Base-by-base conservation (phyloP, 2,888 invertebrate genomes). In the Eilema caniola region DNA sequence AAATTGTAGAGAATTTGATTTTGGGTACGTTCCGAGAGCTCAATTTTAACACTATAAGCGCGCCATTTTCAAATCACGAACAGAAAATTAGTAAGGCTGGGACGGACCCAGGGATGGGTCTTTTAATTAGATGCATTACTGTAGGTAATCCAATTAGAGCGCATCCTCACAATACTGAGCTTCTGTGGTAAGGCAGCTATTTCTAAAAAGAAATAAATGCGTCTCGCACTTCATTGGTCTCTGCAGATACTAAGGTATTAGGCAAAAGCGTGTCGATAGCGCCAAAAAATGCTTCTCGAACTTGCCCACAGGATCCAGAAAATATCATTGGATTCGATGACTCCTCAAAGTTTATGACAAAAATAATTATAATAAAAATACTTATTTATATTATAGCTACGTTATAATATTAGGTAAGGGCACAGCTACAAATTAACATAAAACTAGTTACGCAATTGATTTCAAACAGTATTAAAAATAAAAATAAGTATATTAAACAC, bases 401-500 rank as follows among this genome's bases (percentile, higher is more conserved):
- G 20, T 16, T 5, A 47, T 20, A 47, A 47, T 37, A 37, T 62
- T 11, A 37, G 37, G 23, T 24, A 14, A 41, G 20, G 24, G 24
- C 24, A 62, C 62, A 62, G 24, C 25, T 41, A 24, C 4, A 7
- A 41, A 53, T 62, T 25, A 62, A 11, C 16, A 33, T 33, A 28
- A 57, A 14, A 24, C 33, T 56, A 14, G 14, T 33, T 56, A 66
- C 31, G 24, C 24, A 66, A 66, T 66, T 66, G 57, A 66, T 56
- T 57, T 33, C 20, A n/a, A 53, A 10, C 2, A 10, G n/a, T 53
- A n/a, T 53, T 1, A 53, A n/a, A n/a, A 53, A n/a, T 20, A n/a
- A n/a, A 47, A 20, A 25, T n/a, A 20, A 28, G 24, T 33, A 65
- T 33, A 56, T 65, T 23, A n/a, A 66, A 53, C 69, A 72, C 71